Evolutionary conservation across 2,888 invertebrate species (phyloP), one percentile per base, ranked within the genome.

Genomic region (Lasioglossum morio): DNA sequence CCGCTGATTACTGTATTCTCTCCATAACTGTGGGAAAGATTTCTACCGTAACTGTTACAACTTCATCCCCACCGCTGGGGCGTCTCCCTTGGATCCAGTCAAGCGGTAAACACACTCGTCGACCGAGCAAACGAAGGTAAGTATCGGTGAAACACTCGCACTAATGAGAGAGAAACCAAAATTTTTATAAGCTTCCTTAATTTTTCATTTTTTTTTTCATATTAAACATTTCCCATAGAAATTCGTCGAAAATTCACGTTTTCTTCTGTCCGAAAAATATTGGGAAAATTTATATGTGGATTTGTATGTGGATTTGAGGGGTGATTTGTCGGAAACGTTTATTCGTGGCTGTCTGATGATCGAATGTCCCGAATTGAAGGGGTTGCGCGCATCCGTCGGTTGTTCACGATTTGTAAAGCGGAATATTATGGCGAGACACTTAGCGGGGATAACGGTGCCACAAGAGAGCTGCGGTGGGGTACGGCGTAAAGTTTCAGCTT

Each of bases 401-500:
- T 72, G 84, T 85, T 81, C 77, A 34, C 84, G 85, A 90, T 90
- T 90, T 90, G 80, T 84, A 86, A 89, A 87, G 82, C 66, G 70
- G 79, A 84, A 78, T 84, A 77, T 82, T 79, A 85, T 84, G 81
- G 75, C 77, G 87, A 84, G 81, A 85, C 86, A 89, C 87, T 91
- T 89, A 85, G 74, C 86, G 81, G 80, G 87, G 88, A 89, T 89
- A 91, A 92, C 87, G 81, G 72, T 34, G 74, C 85, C 79, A 70
- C 60, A 63, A 85, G 88, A 86, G 87, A 86, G 85, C 81, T 80
- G n/a, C 63, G 81, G 57, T 79, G 70, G 82, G 48, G 80, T 79
- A 77, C 78, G 72, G 77, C 85, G 87, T 86, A 88, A 90, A 90
- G 87, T 88, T 88, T 81, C 79, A 87, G 87, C 87, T 92, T 89